Evolutionary conservation across 2,113 vertebrate species (phyloP).

Genomic region (Phodopus roborovskii): DNA sequence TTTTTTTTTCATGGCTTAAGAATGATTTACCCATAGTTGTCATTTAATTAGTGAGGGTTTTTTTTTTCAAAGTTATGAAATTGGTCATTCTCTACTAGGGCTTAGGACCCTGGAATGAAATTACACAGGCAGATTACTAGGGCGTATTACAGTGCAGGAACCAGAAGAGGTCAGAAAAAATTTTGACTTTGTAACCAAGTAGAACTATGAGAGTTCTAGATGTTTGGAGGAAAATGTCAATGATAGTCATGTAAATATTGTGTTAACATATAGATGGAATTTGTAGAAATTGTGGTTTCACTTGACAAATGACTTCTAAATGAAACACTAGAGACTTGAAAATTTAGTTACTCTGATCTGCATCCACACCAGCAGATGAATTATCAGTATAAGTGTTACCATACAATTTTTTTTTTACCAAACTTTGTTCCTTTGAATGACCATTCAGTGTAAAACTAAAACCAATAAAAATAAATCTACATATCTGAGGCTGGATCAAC

Average conservation of each 20-base stretch:
- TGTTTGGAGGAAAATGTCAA: background rate
- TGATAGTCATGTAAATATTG: background rate
- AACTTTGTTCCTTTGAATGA: background rate
- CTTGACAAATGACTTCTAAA: background rate
- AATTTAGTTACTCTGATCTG: background rate
- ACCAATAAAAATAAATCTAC: background rate
- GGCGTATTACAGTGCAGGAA: background rate
- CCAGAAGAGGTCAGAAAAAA: background rate
- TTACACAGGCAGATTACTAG: background rate
- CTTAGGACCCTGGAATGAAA: background rate
- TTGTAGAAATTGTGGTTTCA: background rate
- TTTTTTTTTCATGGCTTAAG: background rate
- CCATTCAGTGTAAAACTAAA: background rate
- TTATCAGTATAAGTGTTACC: background rate
- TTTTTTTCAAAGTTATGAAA: background rate
- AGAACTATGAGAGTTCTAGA: fast-evolving
- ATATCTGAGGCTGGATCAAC: background rate
- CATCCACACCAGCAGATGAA: background rate
- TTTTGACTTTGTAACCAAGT: fast-evolving
- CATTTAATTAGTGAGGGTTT: background rate
- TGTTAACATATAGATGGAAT: background rate
- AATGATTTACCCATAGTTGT: background rate
- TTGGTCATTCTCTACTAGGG: background rate
- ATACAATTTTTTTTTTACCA: background rate
- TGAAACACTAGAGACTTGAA: background rate